Base-by-base conservation (phyloP, 2,888 invertebrate genomes). In the Luperina nickerlii region DNA sequence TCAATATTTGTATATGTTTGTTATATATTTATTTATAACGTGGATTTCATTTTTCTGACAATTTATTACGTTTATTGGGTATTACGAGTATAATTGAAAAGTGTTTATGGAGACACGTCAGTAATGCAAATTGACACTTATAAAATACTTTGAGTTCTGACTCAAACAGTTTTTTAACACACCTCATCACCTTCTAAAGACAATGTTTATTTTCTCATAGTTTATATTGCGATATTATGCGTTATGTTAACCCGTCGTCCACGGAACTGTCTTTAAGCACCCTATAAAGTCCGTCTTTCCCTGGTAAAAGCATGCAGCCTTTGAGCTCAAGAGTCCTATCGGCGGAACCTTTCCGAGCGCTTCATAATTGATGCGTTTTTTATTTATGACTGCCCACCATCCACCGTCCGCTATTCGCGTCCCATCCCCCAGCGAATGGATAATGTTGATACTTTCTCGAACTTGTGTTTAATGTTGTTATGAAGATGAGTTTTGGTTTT, bases 301-400 rank as follows among this genome's bases (percentile, higher is more conserved):
- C 1, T 20, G 38, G 38, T 63, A 74, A 79, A 48, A 60, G 65
- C 75, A 68, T 42, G 62, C 54, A 32, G 66, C 38, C 67, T 75
- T 72, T 51, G 38, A 82, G 24, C 63, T 60, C n/a, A 20, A 76
- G 66, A 71, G 54, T 60, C 78, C 65, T 78, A 11, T 60, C 65
- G 54, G 78, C 66, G 20, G 65, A 57, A 57, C 66, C 65, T 60
- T 66, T 62, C 74, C 66, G 27, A 62, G 54, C 54, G 73, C n/a
- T 85, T 65, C 78, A 87, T 83, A 85, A 87, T 85, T 85, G 76
- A 87, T 87, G 85, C 74, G 63, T 66, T 83, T 87, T 87, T 85
- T 87, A 87, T 87, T 83, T 83, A 87, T 81, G 75, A 65, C 74
- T n/a, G 13, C 65, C 45, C 81, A 27, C n/a, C 57, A 5, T 68